Percentiles rank a stretch among this genome's conserved stretches.
These are phyloP conservation scores for Carduelis carduelis DNA, from an alignment of 2,797 vertebrate species.

Conservation along the genomic window DNA sequence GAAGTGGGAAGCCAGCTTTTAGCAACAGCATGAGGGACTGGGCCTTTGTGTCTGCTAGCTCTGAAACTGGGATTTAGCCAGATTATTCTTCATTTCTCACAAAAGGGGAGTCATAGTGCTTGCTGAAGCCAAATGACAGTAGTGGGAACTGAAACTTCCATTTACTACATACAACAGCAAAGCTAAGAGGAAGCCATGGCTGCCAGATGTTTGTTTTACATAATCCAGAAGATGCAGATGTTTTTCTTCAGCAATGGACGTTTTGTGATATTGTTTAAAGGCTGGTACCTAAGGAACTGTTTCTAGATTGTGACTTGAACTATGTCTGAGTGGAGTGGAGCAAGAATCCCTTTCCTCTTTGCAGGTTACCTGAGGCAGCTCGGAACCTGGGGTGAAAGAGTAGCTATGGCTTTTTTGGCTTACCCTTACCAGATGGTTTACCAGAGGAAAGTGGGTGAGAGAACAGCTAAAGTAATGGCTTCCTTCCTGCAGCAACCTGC, in stretches of 20 bases:
- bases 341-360: background rate
- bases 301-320: background rate
- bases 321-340: background rate
- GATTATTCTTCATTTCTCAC: conserved; percentile 63
- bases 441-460: background rate
- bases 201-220: conserved; percentile 66
- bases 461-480: background rate
- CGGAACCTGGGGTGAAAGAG: background rate
- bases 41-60: conserved; percentile 41
- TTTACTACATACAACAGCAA: conserved; percentile 36
- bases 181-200: conserved; percentile 38
- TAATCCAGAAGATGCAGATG: conserved; percentile 62
- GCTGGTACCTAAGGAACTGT: conserved; percentile 22
- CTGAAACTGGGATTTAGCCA: conserved; percentile 54
- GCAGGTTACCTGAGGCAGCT: background rate
- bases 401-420: background rate
- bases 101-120: conserved; percentile 27
- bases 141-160: conserved; percentile 38
- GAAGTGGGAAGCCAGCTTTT: conserved; percentile 42
- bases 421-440: background rate
- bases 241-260: conserved; percentile 17
- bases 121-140: conserved; percentile 51
- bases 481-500: background rate
- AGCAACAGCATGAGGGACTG: conserved; percentile 43
- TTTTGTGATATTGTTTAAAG: conserved; percentile 5